Conservation (phyloP, 2,888 invertebrate species). For the Ormia ochracea region DNA sequence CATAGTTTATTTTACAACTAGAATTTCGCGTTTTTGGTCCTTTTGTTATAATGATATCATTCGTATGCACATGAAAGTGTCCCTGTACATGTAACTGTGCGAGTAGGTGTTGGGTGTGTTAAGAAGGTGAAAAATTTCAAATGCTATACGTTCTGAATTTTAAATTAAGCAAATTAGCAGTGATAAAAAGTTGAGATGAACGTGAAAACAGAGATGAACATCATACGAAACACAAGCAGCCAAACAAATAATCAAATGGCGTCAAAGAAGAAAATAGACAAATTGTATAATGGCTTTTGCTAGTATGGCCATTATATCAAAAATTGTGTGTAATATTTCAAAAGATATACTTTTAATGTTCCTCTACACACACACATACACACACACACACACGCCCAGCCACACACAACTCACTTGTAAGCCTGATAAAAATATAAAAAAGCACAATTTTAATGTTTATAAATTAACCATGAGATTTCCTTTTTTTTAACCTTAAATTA, state of each 20-base stretch:
- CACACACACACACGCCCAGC: neutral
- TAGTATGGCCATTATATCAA: constrained; percentile 10
- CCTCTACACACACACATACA: neutral
- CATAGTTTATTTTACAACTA: neutral
- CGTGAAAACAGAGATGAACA: constrained; percentile 22
- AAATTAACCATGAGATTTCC: constrained; percentile 64
- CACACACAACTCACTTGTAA: neutral
- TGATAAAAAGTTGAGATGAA: constrained; percentile 58
- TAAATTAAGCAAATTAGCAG: constrained; percentile 62
- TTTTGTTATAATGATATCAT: constrained; percentile 15
- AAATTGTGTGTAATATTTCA: constrained; percentile 59
- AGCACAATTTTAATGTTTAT: constrained; percentile 60
- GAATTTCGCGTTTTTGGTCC: neutral
- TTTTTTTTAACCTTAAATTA: constrained; percentile 50
- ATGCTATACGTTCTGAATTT: constrained; percentile 62
- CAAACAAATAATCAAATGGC: neutral
- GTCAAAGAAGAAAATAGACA: constrained; percentile 44
- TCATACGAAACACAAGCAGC: constrained; percentile 10
- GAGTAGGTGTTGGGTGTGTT: no score
- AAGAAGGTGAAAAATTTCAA: constrained; percentile 60
- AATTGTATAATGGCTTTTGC: constrained; percentile 33
- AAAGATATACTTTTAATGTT: constrained; percentile 17
- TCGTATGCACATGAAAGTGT: constrained; percentile 9
- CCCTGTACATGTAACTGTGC: no score
- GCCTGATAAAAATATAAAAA: neutral